Evolutionary conservation across 2,797 vertebrate genomes (phyloP), one percentile per base, ranked within the genome.

Genomic region (Falco berigora): DNA sequence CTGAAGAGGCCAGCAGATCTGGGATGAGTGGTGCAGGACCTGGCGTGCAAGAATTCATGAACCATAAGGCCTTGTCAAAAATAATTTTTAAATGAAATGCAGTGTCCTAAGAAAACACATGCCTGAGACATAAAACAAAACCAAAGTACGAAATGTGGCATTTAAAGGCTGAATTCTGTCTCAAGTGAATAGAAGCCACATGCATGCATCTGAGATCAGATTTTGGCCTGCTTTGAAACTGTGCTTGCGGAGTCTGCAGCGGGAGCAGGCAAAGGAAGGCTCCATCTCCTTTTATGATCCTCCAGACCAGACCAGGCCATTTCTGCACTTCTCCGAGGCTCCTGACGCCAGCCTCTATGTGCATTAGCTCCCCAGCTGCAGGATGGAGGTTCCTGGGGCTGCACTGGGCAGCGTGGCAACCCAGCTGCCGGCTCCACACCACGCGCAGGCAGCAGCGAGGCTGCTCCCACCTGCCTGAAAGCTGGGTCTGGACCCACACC

Each of bases 81-180:
- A 68, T 74, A 82, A 94, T 94, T 95, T 90, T 81, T 28, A 92
- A 96, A 95, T 91, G 42, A 96, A 94, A 89, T 94, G 77, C 92
- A 95, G 74, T 84, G 58, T 95, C 90, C 94, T 95, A 72, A 84
- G 38, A 59, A 92, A 92, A 80, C 86, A 80, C 73, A 59, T 74
- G 93, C 64, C 77, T 87, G 67, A 91, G 83, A 85, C 77, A 82
- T 90, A 93, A 95, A 94, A 38, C 66, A 92, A 95, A 94, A 63
- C 91, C 63, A 10, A 91, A 94, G 68, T 83, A 79, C 53, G 68
- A 77, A 92, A 90, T 49, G 61, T 83, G 96, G 64, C 40, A 8
- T 91, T 96, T 86, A 86, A 89, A 92, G 66, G 46, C 88, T 92
- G 92, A 38, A 36, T 80, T 89, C 72, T 62, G 72, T 85, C 93